phyloP scores from a whole-genome alignment of 2,888 invertebrate genomes.

The Argynnis bischoffii region DNA sequence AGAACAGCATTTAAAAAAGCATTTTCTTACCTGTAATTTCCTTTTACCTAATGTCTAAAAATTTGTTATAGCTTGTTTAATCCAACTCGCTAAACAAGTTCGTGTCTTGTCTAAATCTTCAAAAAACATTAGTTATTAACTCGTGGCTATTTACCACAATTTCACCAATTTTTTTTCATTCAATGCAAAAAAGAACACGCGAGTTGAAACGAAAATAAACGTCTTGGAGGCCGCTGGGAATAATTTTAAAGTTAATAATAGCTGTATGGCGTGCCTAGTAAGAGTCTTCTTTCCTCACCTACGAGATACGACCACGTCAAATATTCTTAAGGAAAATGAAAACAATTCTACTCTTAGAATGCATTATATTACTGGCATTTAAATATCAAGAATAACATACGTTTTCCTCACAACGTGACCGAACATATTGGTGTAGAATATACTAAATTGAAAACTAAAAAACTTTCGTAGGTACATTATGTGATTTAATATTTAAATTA shows the following conservation, averaged over 20 bases:
- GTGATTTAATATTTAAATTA: no score
- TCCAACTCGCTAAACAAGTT: neutral
- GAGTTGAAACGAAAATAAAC: slow-evolving; percentile 67
- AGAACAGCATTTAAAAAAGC: no score
- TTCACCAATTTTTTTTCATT: slow-evolving; percentile 26
- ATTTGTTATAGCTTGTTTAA: neutral
- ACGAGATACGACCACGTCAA: slow-evolving; percentile 26
- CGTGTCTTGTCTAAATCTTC: neutral
- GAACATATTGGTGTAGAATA: no score
- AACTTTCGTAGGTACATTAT: no score
- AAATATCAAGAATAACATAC: no score
- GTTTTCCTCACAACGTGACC: no score
- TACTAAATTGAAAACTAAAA: no score
- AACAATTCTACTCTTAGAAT: neutral
- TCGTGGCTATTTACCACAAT: slow-evolving; percentile 19
- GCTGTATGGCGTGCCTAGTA: slow-evolving; percentile 53
- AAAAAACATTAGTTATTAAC: slow-evolving; percentile 13
- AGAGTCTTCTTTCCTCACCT: slow-evolving; percentile 42
- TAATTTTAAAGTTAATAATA: slow-evolving; percentile 68
- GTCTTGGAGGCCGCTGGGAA: slow-evolving; percentile 74
- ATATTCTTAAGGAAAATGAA: slow-evolving; percentile 17
- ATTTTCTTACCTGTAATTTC: no score
- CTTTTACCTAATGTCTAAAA: neutral
- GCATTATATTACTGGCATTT: neutral
- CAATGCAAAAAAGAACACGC: slow-evolving; percentile 46